Conservation (phyloP, 2,113 vertebrate genomes). For the Erpornis zantholeuca region DNA sequence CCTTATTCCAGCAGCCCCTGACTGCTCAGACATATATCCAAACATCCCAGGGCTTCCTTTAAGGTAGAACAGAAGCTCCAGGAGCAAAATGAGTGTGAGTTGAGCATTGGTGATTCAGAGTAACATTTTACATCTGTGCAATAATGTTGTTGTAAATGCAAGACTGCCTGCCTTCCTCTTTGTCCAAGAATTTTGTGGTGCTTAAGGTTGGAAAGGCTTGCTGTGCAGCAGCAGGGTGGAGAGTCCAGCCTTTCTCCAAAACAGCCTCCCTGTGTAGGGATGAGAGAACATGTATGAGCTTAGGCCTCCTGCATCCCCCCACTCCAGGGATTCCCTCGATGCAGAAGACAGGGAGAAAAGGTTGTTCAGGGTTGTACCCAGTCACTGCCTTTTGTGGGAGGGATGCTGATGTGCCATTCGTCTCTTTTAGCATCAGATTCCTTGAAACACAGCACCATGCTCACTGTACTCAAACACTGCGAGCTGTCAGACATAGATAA, state of each 20-base stretch:
- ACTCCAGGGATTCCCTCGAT: fast-evolving
- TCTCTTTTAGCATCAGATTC: neutral
- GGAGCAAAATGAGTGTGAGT: neutral
- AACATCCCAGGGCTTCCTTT: neutral
- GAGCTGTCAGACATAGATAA: neutral
- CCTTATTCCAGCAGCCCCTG: neutral
- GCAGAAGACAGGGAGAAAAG: neutral
- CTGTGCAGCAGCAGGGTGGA: neutral
- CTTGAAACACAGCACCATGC: neutral
- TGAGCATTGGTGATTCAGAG: neutral
- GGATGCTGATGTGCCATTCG: neutral
- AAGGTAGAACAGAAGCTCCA: neutral
- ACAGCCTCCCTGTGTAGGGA: neutral
- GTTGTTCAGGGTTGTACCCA: neutral
- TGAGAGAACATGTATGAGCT: neutral
- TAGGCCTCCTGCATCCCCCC: fast-evolving
- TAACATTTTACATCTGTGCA: neutral
- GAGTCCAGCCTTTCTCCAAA: neutral
- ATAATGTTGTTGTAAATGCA: neutral
- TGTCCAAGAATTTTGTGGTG: fast-evolving
- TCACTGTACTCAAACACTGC: neutral
- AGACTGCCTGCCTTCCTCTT: neutral
- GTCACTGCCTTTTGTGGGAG: neutral
- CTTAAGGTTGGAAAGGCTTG: neutral
- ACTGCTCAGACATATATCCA: neutral